Conservation (phyloP, 37 sponge, comb jelly and placozoan genomes). For the Cladorhizidae sp. region DNA sequence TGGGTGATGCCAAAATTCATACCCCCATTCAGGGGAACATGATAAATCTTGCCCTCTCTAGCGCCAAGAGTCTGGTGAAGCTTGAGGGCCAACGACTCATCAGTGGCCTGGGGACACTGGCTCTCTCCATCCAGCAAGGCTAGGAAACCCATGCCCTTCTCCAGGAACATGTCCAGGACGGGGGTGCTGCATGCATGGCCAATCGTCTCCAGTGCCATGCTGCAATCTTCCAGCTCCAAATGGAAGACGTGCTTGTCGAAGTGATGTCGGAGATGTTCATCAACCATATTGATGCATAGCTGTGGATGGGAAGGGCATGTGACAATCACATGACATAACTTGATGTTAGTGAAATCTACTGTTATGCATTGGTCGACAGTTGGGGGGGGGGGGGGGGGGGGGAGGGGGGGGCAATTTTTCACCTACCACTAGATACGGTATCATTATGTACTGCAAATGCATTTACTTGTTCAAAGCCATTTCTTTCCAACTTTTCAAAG, state of each 20-base stretch:
- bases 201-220: slow-evolving; percentile 56
- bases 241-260: slow-evolving; percentile 93
- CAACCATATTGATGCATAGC: slow-evolving; percentile 86
- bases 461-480: slow-evolving; percentile 79
- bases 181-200: slow-evolving; percentile 56
- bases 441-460: too few relatives aligned
- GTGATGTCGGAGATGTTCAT: slow-evolving; percentile 87
- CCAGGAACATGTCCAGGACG: slow-evolving; percentile 71
- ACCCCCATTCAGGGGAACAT: slow-evolving; percentile 58
- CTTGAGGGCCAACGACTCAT: slow-evolving; percentile 64
- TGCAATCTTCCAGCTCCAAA: slow-evolving; percentile 87
- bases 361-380: too few relatives aligned
- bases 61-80: slow-evolving; percentile 43
- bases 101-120: slow-evolving; percentile 77
- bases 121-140: slow-evolving; percentile 79
- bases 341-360: too few relatives aligned
- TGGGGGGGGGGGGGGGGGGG: too few relatives aligned
- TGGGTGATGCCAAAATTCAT: slow-evolving; percentile 64
- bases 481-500: slow-evolving; percentile 86
- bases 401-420: too few relatives aligned
- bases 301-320: neutral
- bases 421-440: too few relatives aligned
- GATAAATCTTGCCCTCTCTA: slow-evolving; percentile 36
- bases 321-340: too few relatives aligned
- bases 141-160: slow-evolving; percentile 68